Evolutionary conservation across 2,888 invertebrate species (phyloP).

Genomic region (Sipha maydis): DNA sequence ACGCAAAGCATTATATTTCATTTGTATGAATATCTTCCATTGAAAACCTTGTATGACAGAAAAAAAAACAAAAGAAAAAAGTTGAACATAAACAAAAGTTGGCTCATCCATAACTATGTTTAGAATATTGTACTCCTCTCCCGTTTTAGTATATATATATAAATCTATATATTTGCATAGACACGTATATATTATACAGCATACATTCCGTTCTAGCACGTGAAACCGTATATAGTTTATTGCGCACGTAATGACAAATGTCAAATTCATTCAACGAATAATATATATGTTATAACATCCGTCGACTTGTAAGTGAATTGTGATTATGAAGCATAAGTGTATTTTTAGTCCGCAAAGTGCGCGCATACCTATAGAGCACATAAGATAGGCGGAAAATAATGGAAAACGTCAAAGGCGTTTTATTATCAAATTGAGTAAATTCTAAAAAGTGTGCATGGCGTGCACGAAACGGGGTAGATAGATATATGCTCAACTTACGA

Average conservation of each 20-base stretch:
- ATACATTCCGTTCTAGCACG: not conserved
- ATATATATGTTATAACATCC: not conserved
- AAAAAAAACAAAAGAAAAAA: not conserved
- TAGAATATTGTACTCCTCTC: not conserved
- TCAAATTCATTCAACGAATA: not conserved
- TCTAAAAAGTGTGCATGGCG: not conserved
- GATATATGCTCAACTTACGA: not conserved
- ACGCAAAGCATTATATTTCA: constrained; percentile 27
- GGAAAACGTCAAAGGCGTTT: constrained; percentile 38
- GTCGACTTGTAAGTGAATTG: constrained; percentile 10
- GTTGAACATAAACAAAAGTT: constrained; percentile 19
- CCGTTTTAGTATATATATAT: not conserved
- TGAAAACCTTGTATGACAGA: not conserved
- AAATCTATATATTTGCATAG: too few species aligned
- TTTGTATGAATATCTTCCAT: not conserved
- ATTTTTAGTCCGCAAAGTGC: not conserved
- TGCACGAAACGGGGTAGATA: not conserved
- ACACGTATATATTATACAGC: not conserved
- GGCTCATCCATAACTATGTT: not conserved
- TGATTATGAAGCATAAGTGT: constrained; percentile 6
- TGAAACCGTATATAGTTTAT: not conserved
- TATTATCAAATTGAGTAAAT: constrained; percentile 25
- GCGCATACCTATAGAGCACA: too few species aligned
- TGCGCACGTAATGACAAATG: not conserved
- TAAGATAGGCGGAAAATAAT: not conserved